phyloP scores from a whole-genome alignment of 2,888 invertebrate genomes.

The Cremastinae sp. region DNA sequence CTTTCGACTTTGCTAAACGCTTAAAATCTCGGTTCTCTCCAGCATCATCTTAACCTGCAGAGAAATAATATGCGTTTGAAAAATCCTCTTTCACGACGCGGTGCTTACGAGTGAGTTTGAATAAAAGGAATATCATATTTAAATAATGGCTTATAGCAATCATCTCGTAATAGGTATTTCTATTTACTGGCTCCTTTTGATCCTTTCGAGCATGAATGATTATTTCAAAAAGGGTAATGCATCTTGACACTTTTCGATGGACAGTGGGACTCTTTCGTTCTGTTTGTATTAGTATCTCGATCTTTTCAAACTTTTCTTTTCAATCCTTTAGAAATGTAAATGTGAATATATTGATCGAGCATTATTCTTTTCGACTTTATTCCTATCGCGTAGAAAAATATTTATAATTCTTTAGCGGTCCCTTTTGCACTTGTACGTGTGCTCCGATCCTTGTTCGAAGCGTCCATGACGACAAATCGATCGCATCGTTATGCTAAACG shows the following conservation, averaged over 20 bases:
- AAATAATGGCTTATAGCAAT: background rate
- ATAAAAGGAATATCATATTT: conserved; percentile 9
- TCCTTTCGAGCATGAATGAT: background rate
- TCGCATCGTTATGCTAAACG: conserved; percentile 27
- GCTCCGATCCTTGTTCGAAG: background rate
- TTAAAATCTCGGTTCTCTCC: too few species aligned
- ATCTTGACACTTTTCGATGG: too few species aligned
- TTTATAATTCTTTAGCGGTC: background rate
- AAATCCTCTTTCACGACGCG: conserved; percentile 72
- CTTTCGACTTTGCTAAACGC: conserved; percentile 10
- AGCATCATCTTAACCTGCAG: conserved; percentile 1
- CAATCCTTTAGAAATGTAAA: too few species aligned
- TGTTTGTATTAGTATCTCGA: too few species aligned
- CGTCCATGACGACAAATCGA: conserved; percentile 33
- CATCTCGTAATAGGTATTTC: background rate
- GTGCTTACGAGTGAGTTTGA: conserved; percentile 73
- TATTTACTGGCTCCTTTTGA: background rate
- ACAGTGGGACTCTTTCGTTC: too few species aligned
- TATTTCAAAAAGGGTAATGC: too few species aligned
- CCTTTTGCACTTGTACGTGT: background rate
- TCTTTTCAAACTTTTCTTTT: too few species aligned
- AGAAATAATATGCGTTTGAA: conserved; percentile 69
- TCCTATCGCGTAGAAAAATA: background rate
- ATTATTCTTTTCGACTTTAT: too few species aligned
- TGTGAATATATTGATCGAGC: too few species aligned